Conservation (phyloP, 2,888 invertebrate genomes). For the Salticus scenicus region DNA sequence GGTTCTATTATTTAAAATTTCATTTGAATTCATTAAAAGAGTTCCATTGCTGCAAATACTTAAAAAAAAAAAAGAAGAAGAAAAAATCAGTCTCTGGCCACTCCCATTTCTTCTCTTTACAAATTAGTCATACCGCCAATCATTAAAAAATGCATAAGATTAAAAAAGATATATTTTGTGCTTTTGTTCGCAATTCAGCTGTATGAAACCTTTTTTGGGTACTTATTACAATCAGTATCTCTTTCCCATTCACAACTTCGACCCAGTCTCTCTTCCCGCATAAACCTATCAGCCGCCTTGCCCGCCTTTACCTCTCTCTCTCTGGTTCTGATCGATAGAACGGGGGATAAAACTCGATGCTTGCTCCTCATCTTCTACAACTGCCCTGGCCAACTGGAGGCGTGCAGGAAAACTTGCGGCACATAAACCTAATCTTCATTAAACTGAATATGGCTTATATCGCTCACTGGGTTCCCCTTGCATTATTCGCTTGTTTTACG, state of each 20-base stretch:
- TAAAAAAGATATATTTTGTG: no score
- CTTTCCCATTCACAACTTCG: neutral
- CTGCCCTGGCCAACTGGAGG: slow-evolving; percentile 12
- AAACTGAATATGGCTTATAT: slow-evolving; percentile 10
- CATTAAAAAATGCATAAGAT: no score
- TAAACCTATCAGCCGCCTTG: neutral
- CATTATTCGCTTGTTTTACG: neutral
- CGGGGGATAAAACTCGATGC: slow-evolving; percentile 11
- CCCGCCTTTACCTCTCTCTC: neutral
- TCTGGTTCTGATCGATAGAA: neutral
- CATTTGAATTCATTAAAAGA: no score
- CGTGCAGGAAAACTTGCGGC: neutral
- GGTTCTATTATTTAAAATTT: no score
- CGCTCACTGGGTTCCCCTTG: neutral
- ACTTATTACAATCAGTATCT: neutral
- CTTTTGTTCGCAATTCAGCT: no score
- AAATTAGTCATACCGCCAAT: no score
- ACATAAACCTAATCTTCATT: slow-evolving; percentile 15
- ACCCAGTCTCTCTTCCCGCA: neutral
- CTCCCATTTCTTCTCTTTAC: no score
- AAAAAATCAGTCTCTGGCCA: no score
- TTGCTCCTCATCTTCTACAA: slow-evolving; percentile 3
- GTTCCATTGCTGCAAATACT: no score
- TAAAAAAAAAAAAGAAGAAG: no score
- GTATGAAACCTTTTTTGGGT: no score